Base-by-base conservation (phyloP, 2,888 invertebrate genomes). In the Mesochorus sp. region DNA sequence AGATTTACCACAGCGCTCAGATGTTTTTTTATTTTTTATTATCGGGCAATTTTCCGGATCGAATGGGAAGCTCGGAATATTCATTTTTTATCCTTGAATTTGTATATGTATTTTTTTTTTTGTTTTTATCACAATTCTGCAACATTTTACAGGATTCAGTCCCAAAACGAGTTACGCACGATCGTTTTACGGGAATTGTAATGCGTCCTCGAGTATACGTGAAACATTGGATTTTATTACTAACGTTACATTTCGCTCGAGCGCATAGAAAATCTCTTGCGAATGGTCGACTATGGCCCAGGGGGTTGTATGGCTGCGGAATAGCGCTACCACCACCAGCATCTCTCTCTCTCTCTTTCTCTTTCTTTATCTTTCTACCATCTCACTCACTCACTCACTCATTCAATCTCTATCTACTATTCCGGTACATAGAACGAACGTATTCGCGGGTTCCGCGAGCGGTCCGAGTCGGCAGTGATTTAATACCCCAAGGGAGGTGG, bases 391-490 rank as follows among this genome's bases (percentile, higher is more conserved):
- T 39, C 51, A 14, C 14, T 26, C 42, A 8, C 51, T 66, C 51
- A 24, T 53, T 67, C 62, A 66, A 76, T 66, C 59, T 76, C 76
- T 76, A 76, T 73, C 67, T 53, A 34, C 73, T 64, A 61, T 72
- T 53, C 53, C 66, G 53, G 53, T 53, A 67, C 53, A 67, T 42
- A 62, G 73, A 44, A 71, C 53, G 71, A 71, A 71, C 76, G 76
- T 71, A 76, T 79, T 76, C 72, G 76, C 73, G 68, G 37, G 67
- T 79, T 77, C 72, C 73, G 61, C 73, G 66, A 64, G 59, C 66
- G 42, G 57, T 59, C 53, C 57, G 74, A 73, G 76, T 81, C 79
- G 74, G 75, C 83, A 71, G 82, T 82, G 83, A 82, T 83, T 83
- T 83, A 83, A 80, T 77, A 80, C 76, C 82, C 76, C 44, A 64